Percentiles rank a stretch among this genome's conserved stretches.
phyloP scores from a whole-genome alignment of 2,113 vertebrate species.

The Melanostigma gelatinosum region DNA sequence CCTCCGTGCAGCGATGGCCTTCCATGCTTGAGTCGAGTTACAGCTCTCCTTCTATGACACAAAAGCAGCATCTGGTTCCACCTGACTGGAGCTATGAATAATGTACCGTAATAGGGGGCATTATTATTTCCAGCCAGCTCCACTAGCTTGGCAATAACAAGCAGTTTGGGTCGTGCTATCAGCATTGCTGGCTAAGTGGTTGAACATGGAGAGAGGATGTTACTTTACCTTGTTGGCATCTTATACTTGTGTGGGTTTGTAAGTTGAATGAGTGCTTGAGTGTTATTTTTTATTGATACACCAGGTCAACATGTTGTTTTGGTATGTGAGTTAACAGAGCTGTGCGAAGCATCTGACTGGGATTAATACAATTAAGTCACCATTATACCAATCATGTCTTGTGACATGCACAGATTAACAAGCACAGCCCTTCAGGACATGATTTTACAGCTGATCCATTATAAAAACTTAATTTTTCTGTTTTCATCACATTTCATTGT shows the following conservation, averaged over 20 bases:
- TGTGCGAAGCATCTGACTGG: neutral
- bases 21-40: constrained; percentile 82
- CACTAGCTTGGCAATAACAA: constrained; percentile 76
- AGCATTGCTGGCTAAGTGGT: constrained; percentile 65
- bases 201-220: constrained; percentile 70
- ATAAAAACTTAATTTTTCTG: neutral
- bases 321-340: constrained; percentile 28
- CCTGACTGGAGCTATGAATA: constrained; percentile 87
- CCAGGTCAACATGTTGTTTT: constrained; percentile 30
- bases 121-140: constrained; percentile 75
- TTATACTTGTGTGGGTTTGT: constrained; percentile 69
- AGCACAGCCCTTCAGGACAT: neutral
- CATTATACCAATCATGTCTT: constrained; percentile 3
- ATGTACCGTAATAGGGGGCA: constrained; percentile 77
- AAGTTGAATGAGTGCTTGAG: constrained; percentile 60
- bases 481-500: neutral
- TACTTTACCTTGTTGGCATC: constrained; percentile 69
- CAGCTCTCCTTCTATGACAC: constrained; percentile 83
- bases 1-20: constrained; percentile 44
- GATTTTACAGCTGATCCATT: neutral
- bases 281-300: constrained; percentile 44
- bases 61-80: constrained; percentile 80
- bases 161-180: constrained; percentile 70
- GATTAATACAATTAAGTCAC: constrained; percentile 1
- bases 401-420: constrained; percentile 11